Conservation (phyloP, 2,888 invertebrate genomes). For the Latrodectus hesperus region DNA sequence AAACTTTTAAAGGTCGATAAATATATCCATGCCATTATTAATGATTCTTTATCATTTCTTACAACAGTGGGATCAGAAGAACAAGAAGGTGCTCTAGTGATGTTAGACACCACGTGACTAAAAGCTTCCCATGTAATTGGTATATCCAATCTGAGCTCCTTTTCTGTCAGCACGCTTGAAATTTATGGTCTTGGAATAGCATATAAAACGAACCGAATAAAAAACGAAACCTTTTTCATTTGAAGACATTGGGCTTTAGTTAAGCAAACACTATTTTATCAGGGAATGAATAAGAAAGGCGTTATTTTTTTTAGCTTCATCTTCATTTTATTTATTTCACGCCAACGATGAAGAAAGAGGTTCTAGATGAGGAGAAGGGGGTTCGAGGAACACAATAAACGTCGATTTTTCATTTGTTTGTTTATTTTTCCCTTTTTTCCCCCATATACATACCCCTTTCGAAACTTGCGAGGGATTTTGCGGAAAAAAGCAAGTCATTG, state of each 20-base stretch:
- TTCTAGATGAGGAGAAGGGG: neutral
- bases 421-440: constrained; percentile 39
- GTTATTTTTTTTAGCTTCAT: neutral
- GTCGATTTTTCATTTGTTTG: constrained; percentile 56
- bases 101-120: too few relatives aligned
- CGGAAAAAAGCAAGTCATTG: constrained; percentile 2
- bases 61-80: too few relatives aligned
- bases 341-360: neutral
- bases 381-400: constrained; percentile 51
- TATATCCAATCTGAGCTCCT: constrained; percentile 44
- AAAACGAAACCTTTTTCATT: constrained; percentile 31
- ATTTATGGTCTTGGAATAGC: constrained; percentile 53
- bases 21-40: too few relatives aligned
- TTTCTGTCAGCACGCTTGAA: constrained; percentile 52
- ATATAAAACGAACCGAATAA: constrained; percentile 10
- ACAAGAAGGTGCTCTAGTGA: too few relatives aligned
- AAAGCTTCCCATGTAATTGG: constrained; percentile 35
- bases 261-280: constrained; percentile 67
- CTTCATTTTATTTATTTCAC: neutral
- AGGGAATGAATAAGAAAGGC: constrained; percentile 46
- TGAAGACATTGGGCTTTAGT: constrained; percentile 58
- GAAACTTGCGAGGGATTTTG: constrained; percentile 52
- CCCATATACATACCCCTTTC: neutral
- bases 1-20: too few relatives aligned
- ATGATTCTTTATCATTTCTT: too few relatives aligned